Base-by-base conservation (phyloP, 2,888 invertebrate genomes). In the Caenorhabditis sinica region DNA sequence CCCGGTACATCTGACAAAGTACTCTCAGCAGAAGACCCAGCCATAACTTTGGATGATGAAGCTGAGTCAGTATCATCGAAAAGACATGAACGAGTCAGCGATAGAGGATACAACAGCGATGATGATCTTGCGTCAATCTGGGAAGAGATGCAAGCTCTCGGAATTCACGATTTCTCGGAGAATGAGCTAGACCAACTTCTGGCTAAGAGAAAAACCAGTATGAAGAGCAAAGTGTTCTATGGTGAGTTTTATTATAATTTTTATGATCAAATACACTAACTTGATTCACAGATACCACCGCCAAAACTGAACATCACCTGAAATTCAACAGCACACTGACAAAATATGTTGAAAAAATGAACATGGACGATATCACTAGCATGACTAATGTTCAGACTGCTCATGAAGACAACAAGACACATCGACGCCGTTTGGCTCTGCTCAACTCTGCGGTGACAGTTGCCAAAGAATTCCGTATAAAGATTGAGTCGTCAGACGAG, bases 381-480 rank as follows among this genome's bases (percentile, higher is more conserved):
- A 20, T 68, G 43, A 60, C 68, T n/a, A 30, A 60, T 5, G 28
- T 58, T 20, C 56, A 66, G 33, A 56, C 56, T 0, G 58, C 25
- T 15, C 33, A 36, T n/a, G 76, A 68, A 17, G 76, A 76, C 15
- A 43, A 60, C 17, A 76, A 60, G 33, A 45, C 68, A 23, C 76
- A 76, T 23, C 66, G 58, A 11, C 66, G 58, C 1, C 63, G 75
- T 2, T 15, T 23, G 20, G 58, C 36, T 36, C 25, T 68, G 3
- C 15, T n/a, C 9, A 43, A 68, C 0, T 56, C 68, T 4, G 60
- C 58, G 23, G 56, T 49, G 9, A 23, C 58, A 0, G 58, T 17
- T 17, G n/a, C 65, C 5, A n/a, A 53, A n/a, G 45, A 75, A n/a
- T 45, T 76, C 0, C 43, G 36, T 13, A 30, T 56, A 5, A 1